Evolutionary conservation across 2,797 vertebrate species (phyloP).

Genomic region (Galago senegalensis): DNA sequence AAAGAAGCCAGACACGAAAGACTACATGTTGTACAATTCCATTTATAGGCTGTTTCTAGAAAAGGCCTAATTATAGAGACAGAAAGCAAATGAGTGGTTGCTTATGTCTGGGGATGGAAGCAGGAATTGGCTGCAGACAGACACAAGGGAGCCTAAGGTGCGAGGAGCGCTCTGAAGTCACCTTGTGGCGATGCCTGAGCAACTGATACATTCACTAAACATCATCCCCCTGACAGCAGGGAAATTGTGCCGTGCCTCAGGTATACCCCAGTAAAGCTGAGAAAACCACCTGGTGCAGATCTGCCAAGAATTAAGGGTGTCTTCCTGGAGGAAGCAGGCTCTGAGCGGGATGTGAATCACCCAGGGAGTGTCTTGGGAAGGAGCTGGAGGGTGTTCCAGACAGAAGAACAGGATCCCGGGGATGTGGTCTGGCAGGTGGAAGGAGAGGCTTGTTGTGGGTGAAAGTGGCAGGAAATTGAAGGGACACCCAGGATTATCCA

Average conservation of each 20-base stretch:
- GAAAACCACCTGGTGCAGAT: not conserved
- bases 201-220: not conserved
- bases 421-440: accelerated
- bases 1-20: constrained; percentile 52
- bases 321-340: not conserved
- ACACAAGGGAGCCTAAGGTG: not conserved
- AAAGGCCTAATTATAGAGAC: constrained; percentile 46
- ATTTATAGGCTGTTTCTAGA: constrained; percentile 43
- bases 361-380: not conserved
- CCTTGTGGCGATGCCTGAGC: not conserved
- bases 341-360: not conserved
- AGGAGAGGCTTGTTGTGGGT: not conserved
- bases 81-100: constrained; percentile 23
- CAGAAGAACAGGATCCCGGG: not conserved
- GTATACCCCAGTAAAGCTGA: not conserved
- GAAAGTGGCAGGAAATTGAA: not conserved
- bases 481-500: not conserved
- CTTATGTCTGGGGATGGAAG: not conserved
- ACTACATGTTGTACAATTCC: not conserved
- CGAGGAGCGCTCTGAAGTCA: not conserved
- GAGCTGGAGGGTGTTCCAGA: not conserved
- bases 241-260: not conserved
- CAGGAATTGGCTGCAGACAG: not conserved
- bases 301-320: not conserved
- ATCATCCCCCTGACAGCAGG: not conserved